Evolutionary conservation across 2,888 invertebrate species (phyloP).

Genomic region (Eristalis arbustorum): DNA sequence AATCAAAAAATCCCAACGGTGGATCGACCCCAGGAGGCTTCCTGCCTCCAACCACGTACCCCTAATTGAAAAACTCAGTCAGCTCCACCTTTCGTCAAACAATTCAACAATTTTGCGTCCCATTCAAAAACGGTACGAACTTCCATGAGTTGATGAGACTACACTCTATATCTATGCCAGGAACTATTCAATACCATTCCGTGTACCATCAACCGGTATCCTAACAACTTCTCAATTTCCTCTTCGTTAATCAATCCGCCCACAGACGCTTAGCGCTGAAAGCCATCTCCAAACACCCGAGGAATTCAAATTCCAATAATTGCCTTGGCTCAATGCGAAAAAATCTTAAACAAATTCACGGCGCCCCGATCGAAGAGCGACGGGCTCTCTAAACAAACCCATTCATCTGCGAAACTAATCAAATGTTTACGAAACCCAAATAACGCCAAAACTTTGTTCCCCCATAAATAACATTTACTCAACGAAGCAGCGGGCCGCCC

Average conservation of each 20-base stretch:
- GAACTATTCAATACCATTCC: too few relatives aligned
- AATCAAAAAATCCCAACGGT: too few relatives aligned
- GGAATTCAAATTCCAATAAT: constrained; percentile 60
- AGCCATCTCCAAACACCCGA: constrained; percentile 24
- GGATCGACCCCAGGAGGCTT: too few relatives aligned
- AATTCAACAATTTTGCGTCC: too few relatives aligned
- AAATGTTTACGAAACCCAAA: constrained; percentile 67
- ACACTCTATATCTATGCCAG: too few relatives aligned
- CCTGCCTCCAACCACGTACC: too few relatives aligned
- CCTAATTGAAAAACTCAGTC: too few relatives aligned
- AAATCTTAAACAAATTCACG: constrained; percentile 54
- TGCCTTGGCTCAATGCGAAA: constrained; percentile 27
- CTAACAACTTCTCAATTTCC: background rate
- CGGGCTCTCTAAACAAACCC: constrained; percentile 36
- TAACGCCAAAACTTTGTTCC: constrained; percentile 55
- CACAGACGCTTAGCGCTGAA: constrained; percentile 45
- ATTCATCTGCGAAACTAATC: constrained; percentile 67
- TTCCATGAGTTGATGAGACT: too few relatives aligned
- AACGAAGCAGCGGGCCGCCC: constrained; percentile 19
- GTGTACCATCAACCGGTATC: background rate
- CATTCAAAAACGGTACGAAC: too few relatives aligned
- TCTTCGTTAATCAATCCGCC: constrained; percentile 48
- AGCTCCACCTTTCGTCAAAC: too few relatives aligned
- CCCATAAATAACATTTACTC: constrained; percentile 63
- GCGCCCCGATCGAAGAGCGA: constrained; percentile 20